Evolutionary conservation across 30 jellyfish, hydroid and myxozoan species (phyloP), one percentile per base, ranked within the genome.

Genomic region (Cassiopea xamachana): DNA sequence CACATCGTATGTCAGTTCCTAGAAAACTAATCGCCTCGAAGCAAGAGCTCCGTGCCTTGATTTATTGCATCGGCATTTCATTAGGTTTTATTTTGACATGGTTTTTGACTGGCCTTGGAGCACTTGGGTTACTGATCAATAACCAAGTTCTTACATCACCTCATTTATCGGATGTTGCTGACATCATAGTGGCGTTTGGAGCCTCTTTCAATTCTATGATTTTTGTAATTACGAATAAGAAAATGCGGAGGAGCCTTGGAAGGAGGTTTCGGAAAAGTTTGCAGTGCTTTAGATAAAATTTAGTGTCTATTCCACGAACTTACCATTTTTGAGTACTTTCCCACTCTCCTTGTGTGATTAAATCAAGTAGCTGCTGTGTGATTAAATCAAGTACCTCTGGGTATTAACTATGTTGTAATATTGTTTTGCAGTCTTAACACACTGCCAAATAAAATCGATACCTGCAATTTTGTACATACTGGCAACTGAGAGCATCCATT

Each of bases 401-500:
- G 39, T 27, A 27, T 27, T 27, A 27, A 27, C 39, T 27, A 27
- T 27, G 39, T 27, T 27, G 39, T 27, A 27, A 27, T 27, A 27
- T 27, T 27, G 39, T 27, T 27, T 27, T 87, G 45, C 60, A 94
- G 98, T 85, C 19, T 49, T 94, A 68, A 50, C 92, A 18, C 81
- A 89, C 84, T 89, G 98, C 74, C 95, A 89, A 82, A 84, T 80
- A 27, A 75, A 77, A 19, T 77, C 81, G 27, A 64, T 89, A 1
- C 77, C 96, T 1, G 96, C 96, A 14, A 76, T 89, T 2, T 61
- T 94, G 67, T 94, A 94, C 81, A 79, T 94, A 3, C 51, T 84
- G 79, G 94, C 67, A 14, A 86, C 96, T 9, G 97, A 89, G 73
- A 83, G 97, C 1, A 84, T 82, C 48, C 77, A 64, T 68, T 85